Evolutionary conservation across 2,888 invertebrate species (phyloP), one percentile per base, ranked within the genome.

Genomic region (Apotomis capreana): DNA sequence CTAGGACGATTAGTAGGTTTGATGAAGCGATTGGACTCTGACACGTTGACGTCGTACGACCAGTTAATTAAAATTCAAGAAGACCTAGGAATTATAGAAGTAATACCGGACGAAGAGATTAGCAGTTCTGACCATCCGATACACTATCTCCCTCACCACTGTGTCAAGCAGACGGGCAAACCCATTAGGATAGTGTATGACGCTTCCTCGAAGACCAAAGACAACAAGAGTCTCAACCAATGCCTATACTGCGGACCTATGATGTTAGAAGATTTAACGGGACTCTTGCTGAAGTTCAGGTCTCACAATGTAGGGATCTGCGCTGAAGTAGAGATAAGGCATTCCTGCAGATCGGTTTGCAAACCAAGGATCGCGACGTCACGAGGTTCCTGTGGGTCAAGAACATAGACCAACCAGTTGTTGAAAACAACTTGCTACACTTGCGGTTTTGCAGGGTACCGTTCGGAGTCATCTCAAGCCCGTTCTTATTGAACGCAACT

Each of bases 261-360:
- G 6, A 59, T 80, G 73, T 40, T 81, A 52, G 79, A 80, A 69
- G 78, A 81, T 36, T 60, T 80, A 0, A 78, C 76, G 6, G 78
- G 72, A 10, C 51, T n/a, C n/a, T 80, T 80, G 0, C 46, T 77
- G 75, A 74, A 57, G 63, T 81, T 80, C 61, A 71, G 80, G 67
- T n/a, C 49, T 10, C 55, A 78, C 15, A 36, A 36, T 3, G 73
- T 79, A 40, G 79, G 76, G 0, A 71, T 79, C 3, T 54, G 64
- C 36, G 79, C 79, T 10, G 80, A 80, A 57, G 76, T 81, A 0
- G 79, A 81, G 52, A n/a, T n/a, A 79, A 78, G 51, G 79, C 77
- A n/a, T n/a, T n/a, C 0, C 54, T 51, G 54, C 75, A 58, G 78
- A 79, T 54, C 0, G 15, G 13, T 1, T 6, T 54, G 0, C 13